Percentiles rank a stretch among this genome's conserved stretches.
Evolutionary conservation across 2,888 invertebrate genomes (phyloP).

Genomic region (Laspeyria flexula): DNA sequence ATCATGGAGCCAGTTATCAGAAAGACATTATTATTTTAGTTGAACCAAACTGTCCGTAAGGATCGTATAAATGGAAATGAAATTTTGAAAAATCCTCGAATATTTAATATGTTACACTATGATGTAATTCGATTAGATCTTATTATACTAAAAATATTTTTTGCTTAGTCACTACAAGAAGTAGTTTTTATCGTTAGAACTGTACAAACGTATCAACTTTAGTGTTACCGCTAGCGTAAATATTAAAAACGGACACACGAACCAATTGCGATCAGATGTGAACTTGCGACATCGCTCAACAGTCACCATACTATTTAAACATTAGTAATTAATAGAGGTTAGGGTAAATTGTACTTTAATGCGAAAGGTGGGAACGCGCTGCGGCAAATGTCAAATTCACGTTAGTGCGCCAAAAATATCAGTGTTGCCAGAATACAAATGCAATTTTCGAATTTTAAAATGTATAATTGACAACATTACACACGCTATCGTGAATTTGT

Average conservation of each 20-base stretch:
- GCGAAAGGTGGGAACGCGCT: slow-evolving; percentile 50
- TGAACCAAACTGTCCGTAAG: slow-evolving; percentile 67
- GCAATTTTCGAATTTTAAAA: not conserved
- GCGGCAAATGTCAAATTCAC: slow-evolving; percentile 6
- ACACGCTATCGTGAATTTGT: not conserved
- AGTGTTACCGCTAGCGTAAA: slow-evolving; percentile 71
- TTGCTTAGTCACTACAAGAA: slow-evolving; percentile 83
- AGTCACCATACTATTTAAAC: slow-evolving; percentile 56
- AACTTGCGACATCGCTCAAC: slow-evolving; percentile 63
- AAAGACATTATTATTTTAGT: slow-evolving; percentile 63
- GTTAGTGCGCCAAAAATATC: not conserved
- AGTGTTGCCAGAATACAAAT: not conserved
- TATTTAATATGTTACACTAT: slow-evolving; percentile 80
- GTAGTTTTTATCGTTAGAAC: slow-evolving; percentile 79
- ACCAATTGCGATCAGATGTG: slow-evolving; percentile 51
- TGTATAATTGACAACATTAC: not conserved
- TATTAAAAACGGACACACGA: slow-evolving; percentile 59
- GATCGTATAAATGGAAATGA: slow-evolving; percentile 74
- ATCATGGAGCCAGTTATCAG: slow-evolving; percentile 74
- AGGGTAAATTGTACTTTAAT: slow-evolving; percentile 76
- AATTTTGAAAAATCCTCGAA: slow-evolving; percentile 72
- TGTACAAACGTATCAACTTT: slow-evolving; percentile 81
- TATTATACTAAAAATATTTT: slow-evolving; percentile 83
- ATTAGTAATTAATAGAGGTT: slow-evolving; percentile 57
- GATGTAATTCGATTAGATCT: slow-evolving; percentile 86